Base-by-base conservation (phyloP, 1,140 invertebrate species). In the Aphelinus atriplicis region DNA sequence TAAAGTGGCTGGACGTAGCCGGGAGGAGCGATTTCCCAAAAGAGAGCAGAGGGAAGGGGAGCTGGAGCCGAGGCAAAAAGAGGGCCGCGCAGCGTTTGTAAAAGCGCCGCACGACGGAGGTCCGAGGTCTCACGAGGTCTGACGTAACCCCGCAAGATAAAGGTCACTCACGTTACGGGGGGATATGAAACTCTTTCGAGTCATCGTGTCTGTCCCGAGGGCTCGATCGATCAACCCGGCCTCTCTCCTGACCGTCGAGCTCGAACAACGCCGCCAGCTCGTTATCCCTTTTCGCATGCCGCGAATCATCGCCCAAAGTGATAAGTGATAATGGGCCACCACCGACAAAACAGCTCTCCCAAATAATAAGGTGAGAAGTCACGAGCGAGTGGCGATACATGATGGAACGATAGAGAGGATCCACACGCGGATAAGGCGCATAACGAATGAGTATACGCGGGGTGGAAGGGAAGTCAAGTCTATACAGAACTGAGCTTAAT, bases 401-500 rank as follows among this genome's bases (percentile, higher is more conserved):
- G 3, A 7, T 56, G 1, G n/a, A 76, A 77, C 76, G 74, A 78
- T 78, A 78, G 75, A 79, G 77, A 80, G 67, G 68, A 57, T 76
- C 66, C 76, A 61, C 56, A 64, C 26, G 73, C 26, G 26, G 26
- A 26, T 26, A 26, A 26, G 26, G 26, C 26, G 26, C 26, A 26
- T 26, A 26, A 26, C 26, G 26, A 26, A 26, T 26, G 26, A 26
- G 26, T 26, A 26, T 26, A 26, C 26, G 26, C 26, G 76, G 75
- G 58, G 73, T 53, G 65, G 76, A 78, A 77, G 78, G 79, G 77
- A 73, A 57, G 56, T 73, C 42, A 10, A 53, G 64, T 45, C n/a
- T 73, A 64, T 48, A 26, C 26, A 77, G 70, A 71, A 78, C 78
- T 77, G 80, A 75, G 75, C 79, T 68, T 80, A 78, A 77, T 76